phyloP scores from a whole-genome alignment of 1,140 invertebrate genomes.

The Geopemphigus sp. region DNA sequence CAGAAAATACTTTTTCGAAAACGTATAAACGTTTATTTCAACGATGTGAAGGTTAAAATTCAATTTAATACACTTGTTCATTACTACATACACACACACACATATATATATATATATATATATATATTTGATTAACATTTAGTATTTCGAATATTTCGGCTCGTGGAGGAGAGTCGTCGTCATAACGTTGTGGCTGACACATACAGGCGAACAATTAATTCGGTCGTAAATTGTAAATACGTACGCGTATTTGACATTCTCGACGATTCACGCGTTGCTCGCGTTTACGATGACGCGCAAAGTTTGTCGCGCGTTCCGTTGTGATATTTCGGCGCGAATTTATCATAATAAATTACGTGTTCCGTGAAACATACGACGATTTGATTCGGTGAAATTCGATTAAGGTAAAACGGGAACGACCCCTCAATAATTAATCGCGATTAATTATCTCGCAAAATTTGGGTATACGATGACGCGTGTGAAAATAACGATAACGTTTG shows the following conservation, averaged over 20 bases:
- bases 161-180: neutral
- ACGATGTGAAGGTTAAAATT: too few species aligned
- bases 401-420: constrained; percentile 26
- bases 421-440: too few species aligned
- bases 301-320: constrained; percentile 1
- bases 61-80: too few species aligned
- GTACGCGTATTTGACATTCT: constrained; percentile 17
- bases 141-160: neutral
- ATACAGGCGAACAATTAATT: constrained; percentile 3
- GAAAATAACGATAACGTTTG: too few species aligned
- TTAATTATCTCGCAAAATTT: too few species aligned
- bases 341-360: neutral
- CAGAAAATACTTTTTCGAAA: too few species aligned
- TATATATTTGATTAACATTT: constrained; percentile 8
- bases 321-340: neutral
- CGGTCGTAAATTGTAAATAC: neutral
- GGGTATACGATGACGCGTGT: too few species aligned
- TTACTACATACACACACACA: too few species aligned
- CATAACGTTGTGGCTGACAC: neutral
- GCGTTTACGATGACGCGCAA: neutral
- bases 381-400: constrained; percentile 2
- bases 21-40: too few species aligned
- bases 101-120: too few species aligned
- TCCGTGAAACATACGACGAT: neutral
- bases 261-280: too few species aligned